Conservation (phyloP, 2,888 invertebrate species). For the Pogonocherus hispidulus region DNA sequence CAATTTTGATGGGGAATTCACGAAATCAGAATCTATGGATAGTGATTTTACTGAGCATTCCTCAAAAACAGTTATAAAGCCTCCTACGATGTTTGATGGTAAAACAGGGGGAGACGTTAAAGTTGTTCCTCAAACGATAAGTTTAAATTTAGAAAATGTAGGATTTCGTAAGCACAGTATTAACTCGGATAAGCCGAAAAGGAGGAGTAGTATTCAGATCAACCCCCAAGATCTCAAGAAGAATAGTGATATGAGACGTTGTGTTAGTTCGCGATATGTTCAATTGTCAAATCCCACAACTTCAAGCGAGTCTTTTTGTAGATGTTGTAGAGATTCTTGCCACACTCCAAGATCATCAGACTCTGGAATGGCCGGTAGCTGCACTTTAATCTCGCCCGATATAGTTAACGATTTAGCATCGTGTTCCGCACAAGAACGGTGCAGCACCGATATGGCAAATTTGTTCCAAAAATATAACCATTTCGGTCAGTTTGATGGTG, state of each 20-base stretch:
- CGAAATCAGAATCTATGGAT: constrained; percentile 58
- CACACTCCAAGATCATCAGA: constrained; percentile 83
- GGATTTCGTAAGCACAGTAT: constrained; percentile 71
- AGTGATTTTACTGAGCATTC: constrained; percentile 57
- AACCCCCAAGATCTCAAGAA: constrained; percentile 52
- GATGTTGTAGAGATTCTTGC: constrained; percentile 66
- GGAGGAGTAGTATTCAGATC: constrained; percentile 63
- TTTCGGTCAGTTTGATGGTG: constrained; percentile 44
- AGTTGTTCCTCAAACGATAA: constrained; percentile 50
- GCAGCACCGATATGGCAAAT: constrained; percentile 57
- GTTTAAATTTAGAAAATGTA: constrained; percentile 54
- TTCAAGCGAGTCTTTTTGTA: constrained; percentile 54
- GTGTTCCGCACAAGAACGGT: constrained; percentile 52
- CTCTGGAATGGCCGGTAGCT: constrained; percentile 89
- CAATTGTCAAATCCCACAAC: constrained; percentile 51
- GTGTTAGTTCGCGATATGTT: constrained; percentile 71
- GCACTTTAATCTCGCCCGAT: constrained; percentile 81
- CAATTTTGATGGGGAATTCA: constrained; percentile 65
- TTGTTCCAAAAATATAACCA: constrained; percentile 58
- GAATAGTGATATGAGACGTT: constrained; percentile 61
- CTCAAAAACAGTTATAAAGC: constrained; percentile 66
- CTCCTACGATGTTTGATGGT: constrained; percentile 74
- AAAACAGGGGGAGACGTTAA: constrained; percentile 39
- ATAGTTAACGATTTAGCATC: constrained; percentile 52
- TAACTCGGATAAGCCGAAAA: constrained; percentile 74